Evolutionary conservation across 2,113 vertebrate genomes (phyloP).

Genomic region (Hemiscyllium ocellatum): DNA sequence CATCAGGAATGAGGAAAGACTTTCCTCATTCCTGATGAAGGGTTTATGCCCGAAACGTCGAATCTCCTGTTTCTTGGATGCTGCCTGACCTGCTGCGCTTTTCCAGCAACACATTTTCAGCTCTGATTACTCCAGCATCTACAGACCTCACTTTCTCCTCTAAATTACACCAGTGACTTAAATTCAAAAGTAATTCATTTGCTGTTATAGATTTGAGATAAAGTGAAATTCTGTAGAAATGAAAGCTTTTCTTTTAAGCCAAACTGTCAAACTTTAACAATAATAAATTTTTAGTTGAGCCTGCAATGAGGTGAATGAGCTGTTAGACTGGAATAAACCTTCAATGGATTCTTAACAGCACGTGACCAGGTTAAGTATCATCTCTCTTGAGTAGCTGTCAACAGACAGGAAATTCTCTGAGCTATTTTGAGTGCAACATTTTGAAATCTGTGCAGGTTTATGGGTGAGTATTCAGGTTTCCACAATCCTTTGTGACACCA

Average conservation of each 20-base stretch:
- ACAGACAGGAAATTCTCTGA: neutral
- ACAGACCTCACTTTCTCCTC: too few species aligned
- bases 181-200: neutral
- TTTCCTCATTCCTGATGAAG: too few species aligned
- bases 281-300: neutral
- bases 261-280: neutral
- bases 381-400: neutral
- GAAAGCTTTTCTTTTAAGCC: neutral
- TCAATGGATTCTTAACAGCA: neutral
- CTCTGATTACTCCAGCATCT: too few species aligned
- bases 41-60: too few species aligned
- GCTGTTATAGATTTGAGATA: neutral
- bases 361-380: neutral
- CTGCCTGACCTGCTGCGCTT: too few species aligned
- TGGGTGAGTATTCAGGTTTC: too few species aligned
- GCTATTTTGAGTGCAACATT: neutral
- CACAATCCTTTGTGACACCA: too few species aligned
- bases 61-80: too few species aligned
- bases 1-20: too few species aligned
- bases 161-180: neutral
- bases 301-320: neutral
- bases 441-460: neutral
- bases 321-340: neutral
- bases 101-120: too few species aligned
- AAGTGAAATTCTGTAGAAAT: neutral